A percentile compares a stretch with the other conserved stretches of the same genome.
Evolutionary conservation across 2,888 invertebrate species (phyloP).

Genomic region (Conus canariensis): DNA sequence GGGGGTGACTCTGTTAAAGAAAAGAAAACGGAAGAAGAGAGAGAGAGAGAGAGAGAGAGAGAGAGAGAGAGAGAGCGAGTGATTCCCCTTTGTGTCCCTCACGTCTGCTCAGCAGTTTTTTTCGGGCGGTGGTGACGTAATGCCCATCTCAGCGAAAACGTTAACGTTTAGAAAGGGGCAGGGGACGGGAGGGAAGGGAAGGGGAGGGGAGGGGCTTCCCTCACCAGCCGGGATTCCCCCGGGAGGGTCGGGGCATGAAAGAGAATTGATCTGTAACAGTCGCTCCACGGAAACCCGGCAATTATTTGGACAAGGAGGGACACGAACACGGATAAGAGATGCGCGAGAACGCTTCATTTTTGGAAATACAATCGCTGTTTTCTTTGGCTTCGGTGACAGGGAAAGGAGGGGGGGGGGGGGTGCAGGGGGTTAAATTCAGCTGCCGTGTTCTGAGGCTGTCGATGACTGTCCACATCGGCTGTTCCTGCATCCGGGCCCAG

Average conservation of each 20-base stretch:
- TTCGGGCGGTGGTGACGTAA: neutral
- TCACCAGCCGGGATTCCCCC: slow-evolving; percentile 3
- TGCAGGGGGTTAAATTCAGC: neutral
- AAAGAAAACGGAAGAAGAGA: neutral
- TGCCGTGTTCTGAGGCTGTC: no score
- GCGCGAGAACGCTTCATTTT: slow-evolving; percentile 18
- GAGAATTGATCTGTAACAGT: slow-evolving; percentile 29
- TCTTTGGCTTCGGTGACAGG: neutral
- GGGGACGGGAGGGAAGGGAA: neutral
- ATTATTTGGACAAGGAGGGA: neutral
- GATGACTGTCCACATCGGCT: no score
- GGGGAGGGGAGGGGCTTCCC: neutral
- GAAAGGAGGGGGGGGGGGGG: neutral
- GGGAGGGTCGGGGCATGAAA: neutral
- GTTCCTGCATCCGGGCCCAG: no score
- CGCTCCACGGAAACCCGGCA: slow-evolving; percentile 24
- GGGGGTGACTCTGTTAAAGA: neutral
- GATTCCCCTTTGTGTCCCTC: neutral
- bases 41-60: neutral
- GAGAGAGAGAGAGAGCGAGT: neutral
- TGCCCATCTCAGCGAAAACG: neutral
- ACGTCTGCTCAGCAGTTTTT: neutral
- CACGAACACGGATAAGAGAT: neutral
- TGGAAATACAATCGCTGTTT: slow-evolving; percentile 19
- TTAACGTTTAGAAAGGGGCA: neutral